Evolutionary conservation across 2,797 vertebrate genomes (phyloP).

Genomic region (Gallinago solitaria): DNA sequence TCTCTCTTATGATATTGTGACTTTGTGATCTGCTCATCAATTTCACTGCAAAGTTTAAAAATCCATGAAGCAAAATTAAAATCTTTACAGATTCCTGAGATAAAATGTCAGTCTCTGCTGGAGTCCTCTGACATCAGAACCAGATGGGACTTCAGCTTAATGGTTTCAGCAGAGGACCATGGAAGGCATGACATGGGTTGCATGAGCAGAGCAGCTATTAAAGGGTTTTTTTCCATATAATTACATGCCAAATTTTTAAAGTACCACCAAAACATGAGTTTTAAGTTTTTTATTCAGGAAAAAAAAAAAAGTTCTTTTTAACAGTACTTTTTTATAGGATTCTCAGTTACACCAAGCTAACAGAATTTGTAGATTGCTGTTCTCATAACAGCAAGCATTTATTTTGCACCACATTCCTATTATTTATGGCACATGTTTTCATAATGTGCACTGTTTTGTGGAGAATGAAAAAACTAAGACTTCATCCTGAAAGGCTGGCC

Average conservation of each 20-base stretch:
- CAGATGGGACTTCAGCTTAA: background rate
- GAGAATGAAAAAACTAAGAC: background rate
- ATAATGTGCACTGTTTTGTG: background rate
- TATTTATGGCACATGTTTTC: background rate
- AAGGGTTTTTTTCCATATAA: background rate
- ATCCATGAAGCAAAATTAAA: conserved; percentile 20
- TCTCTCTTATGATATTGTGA: background rate
- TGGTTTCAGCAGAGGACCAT: background rate
- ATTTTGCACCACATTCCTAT: background rate
- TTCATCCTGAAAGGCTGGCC: background rate
- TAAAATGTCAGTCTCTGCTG: background rate
- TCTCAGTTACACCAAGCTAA: background rate
- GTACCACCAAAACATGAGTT: background rate
- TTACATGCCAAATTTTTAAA: background rate
- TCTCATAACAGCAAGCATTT: background rate
- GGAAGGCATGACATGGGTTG: background rate
- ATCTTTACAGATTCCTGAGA: background rate
- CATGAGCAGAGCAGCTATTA: background rate
- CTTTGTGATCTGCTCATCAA: conserved; percentile 1
- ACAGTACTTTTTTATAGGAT: background rate
- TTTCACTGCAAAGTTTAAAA: conserved; percentile 12
- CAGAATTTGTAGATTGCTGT: background rate
- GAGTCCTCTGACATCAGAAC: background rate
- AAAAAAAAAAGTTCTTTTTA: background rate
- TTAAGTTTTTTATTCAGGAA: background rate